Evolutionary conservation across 2,888 invertebrate genomes (phyloP).

Genomic region (Perithous albicinctus): DNA sequence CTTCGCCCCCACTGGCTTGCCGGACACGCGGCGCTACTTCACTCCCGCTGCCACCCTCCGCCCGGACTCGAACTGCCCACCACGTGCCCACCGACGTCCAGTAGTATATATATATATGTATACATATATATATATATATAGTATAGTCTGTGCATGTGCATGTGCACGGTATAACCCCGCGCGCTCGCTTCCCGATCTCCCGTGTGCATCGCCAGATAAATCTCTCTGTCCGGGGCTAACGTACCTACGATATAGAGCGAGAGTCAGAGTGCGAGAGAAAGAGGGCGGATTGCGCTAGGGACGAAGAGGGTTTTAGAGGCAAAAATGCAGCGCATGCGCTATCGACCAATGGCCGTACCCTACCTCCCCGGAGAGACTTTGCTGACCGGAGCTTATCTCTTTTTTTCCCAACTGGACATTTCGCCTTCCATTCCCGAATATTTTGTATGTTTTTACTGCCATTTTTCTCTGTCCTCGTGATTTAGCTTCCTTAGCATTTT

Average conservation of each 20-base stretch:
- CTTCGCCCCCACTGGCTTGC: conserved; percentile 46
- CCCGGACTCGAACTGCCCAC: conserved; percentile 55
- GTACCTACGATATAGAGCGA: conserved; percentile 70
- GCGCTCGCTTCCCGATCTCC: conserved; percentile 79
- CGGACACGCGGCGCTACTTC: conserved; percentile 60
- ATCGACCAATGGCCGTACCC: conserved; percentile 49
- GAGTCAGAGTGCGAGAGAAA: conserved; percentile 49
- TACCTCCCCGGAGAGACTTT: conserved; percentile 55
- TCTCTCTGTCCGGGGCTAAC: conserved; percentile 80
- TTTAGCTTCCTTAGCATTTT: conserved; percentile 3
- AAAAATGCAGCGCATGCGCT: conserved; percentile 63
- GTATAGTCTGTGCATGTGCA: conserved; percentile 63
- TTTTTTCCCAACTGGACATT: conserved; percentile 55
- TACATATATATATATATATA: too few species aligned
- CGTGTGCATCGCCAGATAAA: conserved; percentile 82
- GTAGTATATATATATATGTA: conserved; percentile 6
- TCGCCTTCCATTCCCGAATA: conserved; percentile 50
- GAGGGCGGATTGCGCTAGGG: conserved; percentile 43
- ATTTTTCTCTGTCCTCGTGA: conserved; percentile 16
- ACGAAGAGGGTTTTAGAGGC: conserved; percentile 56
- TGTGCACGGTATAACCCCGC: conserved; percentile 68
- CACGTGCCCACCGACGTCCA: conserved; percentile 42
- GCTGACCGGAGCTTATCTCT: conserved; percentile 67
- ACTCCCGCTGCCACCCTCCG: conserved; percentile 21
- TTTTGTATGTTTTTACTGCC: conserved; percentile 26